These are phyloP conservation scores for Nannospalax galili DNA, from an alignment of 2,113 vertebrate species.

Conservation along the genomic window DNA sequence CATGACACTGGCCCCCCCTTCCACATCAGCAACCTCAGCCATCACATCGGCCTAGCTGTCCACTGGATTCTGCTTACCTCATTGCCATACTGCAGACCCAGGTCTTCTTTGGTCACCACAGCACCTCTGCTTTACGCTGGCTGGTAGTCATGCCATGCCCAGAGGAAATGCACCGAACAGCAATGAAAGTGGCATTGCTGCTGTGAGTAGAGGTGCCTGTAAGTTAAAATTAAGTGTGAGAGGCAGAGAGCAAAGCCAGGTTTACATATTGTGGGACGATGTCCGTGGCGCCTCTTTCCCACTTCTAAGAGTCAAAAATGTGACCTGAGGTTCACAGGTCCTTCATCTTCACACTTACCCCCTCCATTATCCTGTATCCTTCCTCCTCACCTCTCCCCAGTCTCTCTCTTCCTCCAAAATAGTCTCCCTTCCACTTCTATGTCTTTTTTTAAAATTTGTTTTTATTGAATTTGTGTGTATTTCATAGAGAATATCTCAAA, in stretches of 20 bases:
- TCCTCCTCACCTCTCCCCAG: background rate
- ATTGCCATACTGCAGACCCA: background rate
- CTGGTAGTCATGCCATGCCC: background rate
- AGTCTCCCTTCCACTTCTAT: background rate
- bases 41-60: background rate
- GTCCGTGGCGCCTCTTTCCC: background rate
- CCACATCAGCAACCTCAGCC: background rate
- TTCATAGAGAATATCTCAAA: too few relatives aligned
- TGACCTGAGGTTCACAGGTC: background rate
- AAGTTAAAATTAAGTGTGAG: constrained; percentile 24
- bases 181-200: background rate
- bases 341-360: background rate
- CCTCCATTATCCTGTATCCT: background rate
- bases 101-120: background rate
- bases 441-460: too few relatives aligned
- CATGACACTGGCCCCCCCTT: background rate
- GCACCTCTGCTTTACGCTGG: background rate
- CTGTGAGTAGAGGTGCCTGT: constrained; percentile 45
- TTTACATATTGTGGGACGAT: background rate
- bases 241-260: background rate
- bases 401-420: background rate
- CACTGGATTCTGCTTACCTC: background rate
- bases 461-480: too few relatives aligned
- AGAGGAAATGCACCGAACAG: background rate
- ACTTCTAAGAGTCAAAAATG: background rate